Evolutionary conservation across 2,797 vertebrate species (phyloP).

Genomic region (Malurus splendens): DNA sequence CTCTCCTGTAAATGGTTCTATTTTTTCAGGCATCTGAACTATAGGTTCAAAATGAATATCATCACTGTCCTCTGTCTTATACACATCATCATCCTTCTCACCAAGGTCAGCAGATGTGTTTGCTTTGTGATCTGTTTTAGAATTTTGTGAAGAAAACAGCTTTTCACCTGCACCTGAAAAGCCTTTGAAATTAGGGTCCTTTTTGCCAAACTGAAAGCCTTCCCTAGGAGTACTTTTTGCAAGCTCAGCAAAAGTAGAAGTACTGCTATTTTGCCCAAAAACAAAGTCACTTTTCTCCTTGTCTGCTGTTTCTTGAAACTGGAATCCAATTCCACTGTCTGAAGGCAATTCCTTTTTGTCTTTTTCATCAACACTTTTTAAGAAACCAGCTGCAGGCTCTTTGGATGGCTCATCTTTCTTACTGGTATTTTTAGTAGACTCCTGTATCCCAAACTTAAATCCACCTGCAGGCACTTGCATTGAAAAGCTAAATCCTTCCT

Average conservation of each 20-base stretch:
- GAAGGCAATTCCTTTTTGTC: constrained; percentile 69
- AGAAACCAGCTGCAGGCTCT: constrained; percentile 67
- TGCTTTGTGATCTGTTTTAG: constrained; percentile 64
- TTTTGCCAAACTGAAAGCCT: constrained; percentile 84
- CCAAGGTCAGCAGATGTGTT: constrained; percentile 67
- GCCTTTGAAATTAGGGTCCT: constrained; percentile 86
- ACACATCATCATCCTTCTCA: constrained; percentile 88
- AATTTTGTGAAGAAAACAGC: constrained; percentile 77
- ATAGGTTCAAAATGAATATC: constrained; percentile 99
- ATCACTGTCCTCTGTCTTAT: constrained; percentile 93
- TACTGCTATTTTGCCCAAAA: constrained; percentile 73
- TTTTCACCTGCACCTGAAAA: constrained; percentile 86
- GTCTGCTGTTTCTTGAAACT: constrained; percentile 28
- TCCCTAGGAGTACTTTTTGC: constrained; percentile 74
- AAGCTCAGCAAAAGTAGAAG: constrained; percentile 88
- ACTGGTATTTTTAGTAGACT: constrained; percentile 61
- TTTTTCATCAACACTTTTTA: constrained; percentile 78
- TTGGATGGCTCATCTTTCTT: constrained; percentile 39
- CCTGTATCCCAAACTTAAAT: constrained; percentile 90
- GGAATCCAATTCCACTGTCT: not conserved
- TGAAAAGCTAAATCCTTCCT: constrained; percentile 83
- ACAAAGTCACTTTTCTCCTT: constrained; percentile 59
- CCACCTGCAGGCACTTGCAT: constrained; percentile 67
- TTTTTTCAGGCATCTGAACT: constrained; percentile 94
- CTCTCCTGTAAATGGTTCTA: constrained; percentile 93